Evolutionary conservation across 2,797 vertebrate species (phyloP), one percentile per base, ranked within the genome.

Genomic region (Falco rusticolus): DNA sequence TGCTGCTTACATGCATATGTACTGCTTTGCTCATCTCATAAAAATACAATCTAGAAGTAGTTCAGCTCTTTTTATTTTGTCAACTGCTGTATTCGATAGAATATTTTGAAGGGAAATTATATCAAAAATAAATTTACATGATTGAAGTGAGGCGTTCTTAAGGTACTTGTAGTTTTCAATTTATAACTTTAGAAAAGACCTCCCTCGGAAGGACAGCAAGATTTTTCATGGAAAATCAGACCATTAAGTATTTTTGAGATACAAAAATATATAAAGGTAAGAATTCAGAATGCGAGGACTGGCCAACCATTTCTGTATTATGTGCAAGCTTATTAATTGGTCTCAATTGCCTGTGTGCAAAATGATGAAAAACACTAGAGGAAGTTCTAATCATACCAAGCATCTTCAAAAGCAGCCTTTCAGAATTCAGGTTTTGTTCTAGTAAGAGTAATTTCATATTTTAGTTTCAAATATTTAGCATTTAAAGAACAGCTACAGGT

Each of bases 231-330:
- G 59, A 81, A 93, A 87, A 72, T 57, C 31, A 66, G 26, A 94
- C 47, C 34, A 75, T 18, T 10, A 87, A 83, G 39, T 57, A 87
- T 37, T 92, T 94, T 14, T 65, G 53, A 87, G 37, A 84, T 65
- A 91, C 28, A 95, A 94, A 94, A 95, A 76, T 79, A 93, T 60
- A 69, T 90, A 56, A 88, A 77, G 34, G 39, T 34, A 76, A 84
- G 56, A 94, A 66, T n/a, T 41, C 82, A 75, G 69, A 86, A 39
- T 41, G 20, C 0, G 0, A 94, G 54, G 72, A 88, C 41, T 48
- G 57, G 88, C 29, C 70, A 69, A 88, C 34, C 31, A 63, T 60
- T 89, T 92, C 24, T n/a, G 1, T 39, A 16, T 72, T 57, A 56
- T 6, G 31, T 53, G 79, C 26, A 72, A 84, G 59, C 29, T 87